Percentiles rank a stretch among this genome's conserved stretches.
phyloP scores from a whole-genome alignment of 1,140 invertebrate species.

The Drosophila equinoxialis region DNA sequence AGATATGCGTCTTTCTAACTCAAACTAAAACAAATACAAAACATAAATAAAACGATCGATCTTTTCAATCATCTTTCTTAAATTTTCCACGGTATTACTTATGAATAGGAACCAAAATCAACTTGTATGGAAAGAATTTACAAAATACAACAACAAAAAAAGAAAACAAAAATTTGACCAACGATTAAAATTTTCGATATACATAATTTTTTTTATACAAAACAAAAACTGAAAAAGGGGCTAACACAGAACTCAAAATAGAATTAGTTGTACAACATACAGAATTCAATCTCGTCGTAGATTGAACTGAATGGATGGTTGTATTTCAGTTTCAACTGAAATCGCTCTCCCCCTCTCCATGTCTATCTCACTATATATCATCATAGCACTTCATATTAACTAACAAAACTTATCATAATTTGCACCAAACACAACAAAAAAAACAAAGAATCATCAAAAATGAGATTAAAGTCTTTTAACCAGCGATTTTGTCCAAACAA shows the following conservation, averaged over 20 bases:
- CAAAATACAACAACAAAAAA: background rate
- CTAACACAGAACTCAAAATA: constrained; percentile 11
- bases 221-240: constrained; percentile 18
- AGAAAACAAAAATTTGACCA: background rate
- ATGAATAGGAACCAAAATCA: no score
- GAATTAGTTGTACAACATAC: constrained; percentile 4
- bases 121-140: no score
- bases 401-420: background rate
- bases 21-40: constrained; percentile 23
- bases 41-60: background rate
- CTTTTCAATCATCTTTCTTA: background rate
- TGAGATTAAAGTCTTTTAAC: constrained; percentile 48
- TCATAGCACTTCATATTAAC: constrained; percentile 2
- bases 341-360: background rate
- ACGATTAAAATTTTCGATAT: constrained; percentile 9
- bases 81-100: no score
- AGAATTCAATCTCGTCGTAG: constrained; percentile 2
- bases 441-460: constrained; percentile 17
- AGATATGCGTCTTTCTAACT: constrained; percentile 55
- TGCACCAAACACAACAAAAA: background rate
- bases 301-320: background rate
- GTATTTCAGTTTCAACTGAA: constrained; percentile 4
- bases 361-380: background rate
- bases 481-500: constrained; percentile 27
- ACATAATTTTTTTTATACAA: constrained; percentile 8